Evolutionary conservation across 2,113 vertebrate species (phyloP).

Genomic region (Cisticola juncidis): DNA sequence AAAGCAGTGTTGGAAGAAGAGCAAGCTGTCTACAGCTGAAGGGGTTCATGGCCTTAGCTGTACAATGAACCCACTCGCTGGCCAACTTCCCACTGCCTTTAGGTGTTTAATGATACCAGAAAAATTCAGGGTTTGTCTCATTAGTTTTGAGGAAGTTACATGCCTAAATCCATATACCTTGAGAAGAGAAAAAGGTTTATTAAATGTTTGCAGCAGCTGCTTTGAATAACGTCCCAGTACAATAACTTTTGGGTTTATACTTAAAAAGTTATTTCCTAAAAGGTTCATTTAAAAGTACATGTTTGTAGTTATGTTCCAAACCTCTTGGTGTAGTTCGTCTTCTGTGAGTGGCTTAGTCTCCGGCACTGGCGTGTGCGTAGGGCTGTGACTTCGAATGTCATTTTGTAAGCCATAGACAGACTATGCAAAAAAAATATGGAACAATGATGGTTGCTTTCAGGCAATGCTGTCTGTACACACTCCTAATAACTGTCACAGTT

Average conservation of each 20-base stretch:
- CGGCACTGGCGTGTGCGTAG: constrained; percentile 88
- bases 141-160: neutral
- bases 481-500: neutral
- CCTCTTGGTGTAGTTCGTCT: constrained; percentile 94
- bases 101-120: neutral
- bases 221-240: neutral
- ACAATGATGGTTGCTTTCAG: constrained; percentile 7
- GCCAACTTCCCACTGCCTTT: neutral
- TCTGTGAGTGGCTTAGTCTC: constrained; percentile 92
- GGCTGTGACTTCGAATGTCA: constrained; percentile 92
- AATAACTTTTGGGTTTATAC: neutral
- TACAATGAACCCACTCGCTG: neutral
- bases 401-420: constrained; percentile 97
- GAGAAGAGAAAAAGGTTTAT: neutral
- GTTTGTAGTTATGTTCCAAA: constrained; percentile 49
- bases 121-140: neutral
- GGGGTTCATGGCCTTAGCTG: neutral
- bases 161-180: neutral
- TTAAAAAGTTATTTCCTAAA: neutral
- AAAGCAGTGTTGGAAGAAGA: neutral
- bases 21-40: neutral
- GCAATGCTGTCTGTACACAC: neutral
- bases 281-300: neutral
- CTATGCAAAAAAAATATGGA: constrained; percentile 64
- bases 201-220: neutral